These are phyloP conservation scores for Myripristis jacobus DNA, from an alignment of 2,797 vertebrate species.

Conservation along the genomic window DNA sequence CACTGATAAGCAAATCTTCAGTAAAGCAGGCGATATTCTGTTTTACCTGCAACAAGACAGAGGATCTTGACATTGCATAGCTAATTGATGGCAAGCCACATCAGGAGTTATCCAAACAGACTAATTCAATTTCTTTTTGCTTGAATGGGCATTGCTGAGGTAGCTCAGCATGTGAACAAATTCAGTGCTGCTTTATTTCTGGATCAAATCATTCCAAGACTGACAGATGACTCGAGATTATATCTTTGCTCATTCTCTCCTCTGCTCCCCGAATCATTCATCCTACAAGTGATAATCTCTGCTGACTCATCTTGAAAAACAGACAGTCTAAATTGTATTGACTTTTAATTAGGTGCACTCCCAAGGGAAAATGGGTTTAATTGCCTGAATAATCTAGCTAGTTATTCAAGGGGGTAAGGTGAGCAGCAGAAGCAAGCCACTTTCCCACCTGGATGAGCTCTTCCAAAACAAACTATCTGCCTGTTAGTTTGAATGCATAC, in stretches of 20 bases:
- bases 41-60: background rate
- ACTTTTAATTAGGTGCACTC: slow-evolving; percentile 79
- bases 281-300: slow-evolving; percentile 61
- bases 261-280: slow-evolving; percentile 47
- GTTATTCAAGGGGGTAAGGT: slow-evolving; percentile 30
- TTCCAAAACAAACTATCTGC: slow-evolving; percentile 38
- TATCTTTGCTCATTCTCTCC: slow-evolving; percentile 49
- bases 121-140: slow-evolving; percentile 21
- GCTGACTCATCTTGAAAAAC: slow-evolving; percentile 60
- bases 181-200: slow-evolving; percentile 47
- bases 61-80: background rate
- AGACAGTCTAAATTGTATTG: slow-evolving; percentile 74
- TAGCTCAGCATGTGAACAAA: slow-evolving; percentile 37
- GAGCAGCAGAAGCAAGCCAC: slow-evolving; percentile 7
- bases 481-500: slow-evolving; percentile 21
- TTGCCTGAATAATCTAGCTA: slow-evolving; percentile 68
- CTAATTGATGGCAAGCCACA: slow-evolving; percentile 18
- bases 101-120: slow-evolving; percentile 28
- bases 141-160: slow-evolving; percentile 16
- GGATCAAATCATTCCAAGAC: slow-evolving; percentile 38
- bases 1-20: background rate
- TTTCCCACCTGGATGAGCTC: slow-evolving; percentile 24
- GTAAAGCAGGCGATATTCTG: background rate
- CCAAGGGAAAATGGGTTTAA: slow-evolving; percentile 72
- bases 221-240: slow-evolving; percentile 62